A percentile compares a stretch with the other conserved stretches of the same genome.
Conservation (phyloP, 2,797 vertebrate genomes). For the Epinephelus malabaricus region DNA sequence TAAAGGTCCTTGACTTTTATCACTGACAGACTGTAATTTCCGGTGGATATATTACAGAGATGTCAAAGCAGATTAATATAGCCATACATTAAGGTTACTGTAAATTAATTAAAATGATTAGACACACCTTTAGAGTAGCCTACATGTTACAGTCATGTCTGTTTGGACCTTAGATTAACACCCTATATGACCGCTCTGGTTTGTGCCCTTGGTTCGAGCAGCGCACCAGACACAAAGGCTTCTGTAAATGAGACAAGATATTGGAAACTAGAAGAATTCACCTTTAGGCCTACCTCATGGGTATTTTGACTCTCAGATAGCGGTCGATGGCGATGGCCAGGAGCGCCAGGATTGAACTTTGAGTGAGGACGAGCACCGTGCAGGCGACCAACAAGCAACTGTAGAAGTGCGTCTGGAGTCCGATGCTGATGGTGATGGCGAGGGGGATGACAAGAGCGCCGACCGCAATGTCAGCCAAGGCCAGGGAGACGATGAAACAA, state of each 20-base stretch:
- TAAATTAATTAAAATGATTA: not conserved
- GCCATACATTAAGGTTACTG: not conserved
- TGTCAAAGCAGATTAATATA: not conserved
- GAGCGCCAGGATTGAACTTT: conserved; percentile 95
- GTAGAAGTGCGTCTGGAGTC: conserved; percentile 90
- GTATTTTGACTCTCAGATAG: conserved; percentile 95
- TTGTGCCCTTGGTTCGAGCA: conserved; percentile 35
- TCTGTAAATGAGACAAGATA: conserved; percentile 18
- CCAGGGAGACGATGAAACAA: conserved; percentile 95
- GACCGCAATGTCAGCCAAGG: conserved; percentile 94
- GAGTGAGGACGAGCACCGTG: conserved; percentile 93
- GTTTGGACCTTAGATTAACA: not conserved
- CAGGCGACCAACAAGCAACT: conserved; percentile 93
- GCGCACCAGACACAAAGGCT: conserved; percentile 54
- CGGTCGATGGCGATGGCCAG: conserved; percentile 96
- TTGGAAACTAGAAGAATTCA: conserved; percentile 61
- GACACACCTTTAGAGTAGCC: not conserved
- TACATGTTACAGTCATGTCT: not conserved
- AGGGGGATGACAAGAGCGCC: conserved; percentile 94
- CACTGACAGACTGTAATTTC: not conserved
- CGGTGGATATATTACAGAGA: not conserved
- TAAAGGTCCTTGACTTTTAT: not conserved
- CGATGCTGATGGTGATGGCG: conserved; percentile 94
- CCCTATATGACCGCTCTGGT: not conserved
- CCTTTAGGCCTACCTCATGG: conserved; percentile 90